These are phyloP conservation scores for Myotis vivesi DNA, from an alignment of 2,797 vertebrate species.

Conservation along the genomic window DNA sequence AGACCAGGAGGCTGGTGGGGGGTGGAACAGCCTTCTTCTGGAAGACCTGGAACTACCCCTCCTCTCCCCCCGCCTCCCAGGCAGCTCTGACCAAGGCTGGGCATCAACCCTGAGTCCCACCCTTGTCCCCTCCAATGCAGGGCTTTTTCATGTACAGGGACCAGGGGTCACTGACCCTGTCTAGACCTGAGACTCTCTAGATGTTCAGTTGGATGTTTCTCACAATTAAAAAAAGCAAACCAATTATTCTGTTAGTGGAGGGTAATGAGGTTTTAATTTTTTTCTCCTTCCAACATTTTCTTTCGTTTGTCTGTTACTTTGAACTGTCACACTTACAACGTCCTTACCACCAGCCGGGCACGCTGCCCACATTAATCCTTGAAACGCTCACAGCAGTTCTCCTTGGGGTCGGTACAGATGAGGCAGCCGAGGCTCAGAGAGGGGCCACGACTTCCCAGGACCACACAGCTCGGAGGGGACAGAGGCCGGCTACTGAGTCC, in stretches of 20 bases:
- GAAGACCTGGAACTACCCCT: neutral
- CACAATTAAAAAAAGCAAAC: neutral
- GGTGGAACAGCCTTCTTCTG: neutral
- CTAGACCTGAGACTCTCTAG: neutral
- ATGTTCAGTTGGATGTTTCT: neutral
- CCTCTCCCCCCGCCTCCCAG: neutral
- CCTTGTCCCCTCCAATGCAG: neutral
- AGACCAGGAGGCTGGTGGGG: neutral
- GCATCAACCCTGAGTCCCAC: neutral
- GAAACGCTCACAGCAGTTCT: neutral
- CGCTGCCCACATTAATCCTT: neutral
- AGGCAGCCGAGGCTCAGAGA: neutral
- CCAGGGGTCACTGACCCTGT: neutral
- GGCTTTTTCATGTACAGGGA: neutral
- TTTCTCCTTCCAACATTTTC: neutral
- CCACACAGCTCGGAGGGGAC: neutral
- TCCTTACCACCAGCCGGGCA: neutral
- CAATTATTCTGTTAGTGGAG: neutral
- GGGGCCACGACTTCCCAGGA: neutral
- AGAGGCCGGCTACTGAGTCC: fast-evolving
- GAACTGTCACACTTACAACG: neutral
- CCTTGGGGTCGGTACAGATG: fast-evolving
- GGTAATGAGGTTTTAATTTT: neutral
- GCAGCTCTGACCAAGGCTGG: neutral
- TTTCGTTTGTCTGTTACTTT: neutral